Evolutionary conservation across 1,140 invertebrate genomes (phyloP).

Genomic region (Steinernema feltiae): DNA sequence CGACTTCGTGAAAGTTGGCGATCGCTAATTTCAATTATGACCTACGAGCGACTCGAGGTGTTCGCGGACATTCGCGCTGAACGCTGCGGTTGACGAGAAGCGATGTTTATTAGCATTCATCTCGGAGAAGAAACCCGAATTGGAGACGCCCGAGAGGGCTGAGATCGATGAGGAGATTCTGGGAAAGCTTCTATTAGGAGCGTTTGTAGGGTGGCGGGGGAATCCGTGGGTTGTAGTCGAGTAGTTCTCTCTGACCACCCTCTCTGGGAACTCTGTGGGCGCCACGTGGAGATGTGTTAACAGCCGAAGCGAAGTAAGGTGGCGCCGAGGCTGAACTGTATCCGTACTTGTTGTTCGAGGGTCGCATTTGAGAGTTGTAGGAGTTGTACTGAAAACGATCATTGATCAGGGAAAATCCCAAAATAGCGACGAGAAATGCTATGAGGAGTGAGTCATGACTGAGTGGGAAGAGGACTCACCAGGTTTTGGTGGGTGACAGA

Average conservation of each 20-base stretch:
- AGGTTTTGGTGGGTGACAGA: conserved; percentile 2
- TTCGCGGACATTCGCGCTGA: too few species aligned
- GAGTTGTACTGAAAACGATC: conserved; percentile 47
- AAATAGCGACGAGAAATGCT: conserved; percentile 1
- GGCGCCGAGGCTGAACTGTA: conserved; percentile 43
- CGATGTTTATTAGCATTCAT: conserved; percentile 12
- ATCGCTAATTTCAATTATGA: too few species aligned
- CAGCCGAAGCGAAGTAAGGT: conserved; percentile 18
- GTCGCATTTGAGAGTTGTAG: conserved; percentile 46
- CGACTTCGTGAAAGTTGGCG: too few species aligned
- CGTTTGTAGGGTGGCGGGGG: conserved; percentile 4
- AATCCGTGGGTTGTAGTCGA: conserved; percentile 15
- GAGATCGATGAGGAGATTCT: conserved; percentile 16
- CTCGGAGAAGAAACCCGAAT: not conserved
- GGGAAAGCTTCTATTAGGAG: conserved; percentile 11
- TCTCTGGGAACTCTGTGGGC: too few species aligned
- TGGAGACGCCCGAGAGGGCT: not conserved
- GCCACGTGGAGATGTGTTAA: conserved; percentile 16
- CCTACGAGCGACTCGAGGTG: too few species aligned
- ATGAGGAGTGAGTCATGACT: not conserved
- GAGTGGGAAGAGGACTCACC: conserved; percentile 9
- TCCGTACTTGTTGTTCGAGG: conserved; percentile 32
- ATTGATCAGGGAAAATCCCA: not conserved
- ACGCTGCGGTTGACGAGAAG: not conserved
- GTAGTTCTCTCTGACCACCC: too few species aligned